Base-by-base conservation (phyloP, 2,888 invertebrate species). In the Hirudinaria manillensis region DNA sequence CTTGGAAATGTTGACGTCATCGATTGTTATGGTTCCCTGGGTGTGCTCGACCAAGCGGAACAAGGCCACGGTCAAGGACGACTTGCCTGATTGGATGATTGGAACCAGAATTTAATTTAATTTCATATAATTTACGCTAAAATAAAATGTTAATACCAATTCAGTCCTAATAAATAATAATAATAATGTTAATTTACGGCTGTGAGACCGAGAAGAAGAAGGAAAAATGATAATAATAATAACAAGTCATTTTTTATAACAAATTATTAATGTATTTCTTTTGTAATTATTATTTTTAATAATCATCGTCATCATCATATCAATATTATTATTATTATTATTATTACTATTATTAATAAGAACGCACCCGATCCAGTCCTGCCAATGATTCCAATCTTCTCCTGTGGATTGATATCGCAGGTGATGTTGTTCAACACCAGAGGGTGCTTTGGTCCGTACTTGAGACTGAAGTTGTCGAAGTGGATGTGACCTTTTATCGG, bases 321-420 rank as follows among this genome's bases (percentile, higher is more conserved):
- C 24, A 13, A 24, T 13, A 68, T 13, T 1, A 68, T 29, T 13
- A 29, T n/a, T n/a, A 16, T 53, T 21, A 53, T 53, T 53, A 16
- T 53, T 53, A 53, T 21, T 16, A n/a, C n/a, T n/a, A n/a, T n/a
- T n/a, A n/a, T n/a, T n/a, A n/a, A n/a, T n/a, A n/a, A n/a, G n/a
- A 0, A 27, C 27, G 2, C 4, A 74, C 96, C 96, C 10, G 94
- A 92, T 71, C 95, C 96, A 0, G 94, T 95, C 81, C 95, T 88
- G 2, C 95, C 97, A 75, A 78, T 77, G 24, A 78, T 77, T 24
- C 78, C 78, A 51, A 78, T 56, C 51, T 78, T 78, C 45, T 78
- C 78, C 4, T 45, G 66, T 27, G 75, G 72, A 3, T 76, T 34
- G 0, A 92, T 92, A 78, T 89, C 87, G 83, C 98, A 93, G n/a